Evolutionary conservation across 2,888 invertebrate genomes (phyloP).

Genomic region (Nephrotoma appendiculata): DNA sequence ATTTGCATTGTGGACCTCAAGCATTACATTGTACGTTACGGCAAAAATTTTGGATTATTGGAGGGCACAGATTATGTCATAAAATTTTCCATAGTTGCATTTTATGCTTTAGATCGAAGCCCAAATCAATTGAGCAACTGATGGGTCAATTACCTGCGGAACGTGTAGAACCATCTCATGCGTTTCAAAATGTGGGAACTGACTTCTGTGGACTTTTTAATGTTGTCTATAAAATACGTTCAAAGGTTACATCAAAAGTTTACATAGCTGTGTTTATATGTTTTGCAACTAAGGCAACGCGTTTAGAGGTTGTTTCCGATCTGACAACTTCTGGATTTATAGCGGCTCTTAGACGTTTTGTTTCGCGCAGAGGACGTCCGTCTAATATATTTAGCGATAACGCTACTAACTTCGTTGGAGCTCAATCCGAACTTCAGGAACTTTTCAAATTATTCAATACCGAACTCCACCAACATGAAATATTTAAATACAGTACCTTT

Average conservation of each 20-base stretch:
- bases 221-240: slow-evolving; percentile 8
- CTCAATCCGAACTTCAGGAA: too few species aligned
- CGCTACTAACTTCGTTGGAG: not conserved
- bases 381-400: not conserved
- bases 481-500: too few species aligned
- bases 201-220: slow-evolving; percentile 11
- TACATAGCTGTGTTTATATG: not conserved
- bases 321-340: not conserved
- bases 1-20: too few species aligned
- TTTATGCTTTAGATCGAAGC: slow-evolving; percentile 8
- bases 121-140: slow-evolving; percentile 8
- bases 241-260: not conserved
- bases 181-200: slow-evolving; percentile 10
- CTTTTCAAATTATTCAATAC: too few species aligned
- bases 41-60: too few species aligned
- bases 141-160: slow-evolving; percentile 9
- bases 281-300: not conserved
- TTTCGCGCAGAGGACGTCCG: not conserved
- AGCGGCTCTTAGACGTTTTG: not conserved
- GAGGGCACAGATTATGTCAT: too few species aligned
- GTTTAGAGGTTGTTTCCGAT: not conserved
- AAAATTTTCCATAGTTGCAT: not conserved
- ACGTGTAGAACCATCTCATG: slow-evolving; percentile 9
- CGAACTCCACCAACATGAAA: too few species aligned
- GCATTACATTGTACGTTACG: too few species aligned